Conservation (phyloP, 2,113 vertebrate species). For the Oreochromis aureus region DNA sequence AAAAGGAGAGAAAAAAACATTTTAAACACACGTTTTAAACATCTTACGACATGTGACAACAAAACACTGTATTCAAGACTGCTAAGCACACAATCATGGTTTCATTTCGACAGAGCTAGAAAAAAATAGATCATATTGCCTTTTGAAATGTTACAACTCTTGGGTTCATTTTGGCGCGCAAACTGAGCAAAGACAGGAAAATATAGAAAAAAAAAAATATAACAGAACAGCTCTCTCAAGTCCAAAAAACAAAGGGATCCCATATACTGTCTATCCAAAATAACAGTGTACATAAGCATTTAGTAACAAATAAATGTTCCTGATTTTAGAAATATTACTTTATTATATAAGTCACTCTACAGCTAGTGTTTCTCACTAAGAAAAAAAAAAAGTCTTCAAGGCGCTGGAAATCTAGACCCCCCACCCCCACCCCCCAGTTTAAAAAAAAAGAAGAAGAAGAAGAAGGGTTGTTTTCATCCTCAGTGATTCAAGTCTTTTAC, state of each 20-base stretch:
- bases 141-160: constrained; percentile 88
- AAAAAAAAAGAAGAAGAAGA: constrained; percentile 69
- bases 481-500: constrained; percentile 77
- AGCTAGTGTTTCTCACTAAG: constrained; percentile 98
- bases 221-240: constrained; percentile 47
- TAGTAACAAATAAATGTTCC: constrained; percentile 84
- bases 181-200: constrained; percentile 74
- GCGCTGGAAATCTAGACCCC: constrained; percentile 91
- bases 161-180: constrained; percentile 78
- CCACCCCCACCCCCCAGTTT: constrained; percentile 71
- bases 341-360: constrained; percentile 92
- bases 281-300: constrained; percentile 86
- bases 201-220: constrained; percentile 51
- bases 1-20: constrained; percentile 59
- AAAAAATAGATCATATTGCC: constrained; percentile 81
- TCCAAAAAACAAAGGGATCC: constrained; percentile 71
- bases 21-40: constrained; percentile 72
- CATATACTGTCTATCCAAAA: constrained; percentile 76
- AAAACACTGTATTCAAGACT: constrained; percentile 83
- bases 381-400: constrained; percentile 86
- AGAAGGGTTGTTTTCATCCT: constrained; percentile 75
- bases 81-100: constrained; percentile 83
- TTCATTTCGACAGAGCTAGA: constrained; percentile 87
- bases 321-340: constrained; percentile 87
- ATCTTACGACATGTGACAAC: constrained; percentile 68